These are phyloP conservation scores for Parnassius smintheus DNA, from an alignment of 2,888 invertebrate species.

Conservation along the genomic window DNA sequence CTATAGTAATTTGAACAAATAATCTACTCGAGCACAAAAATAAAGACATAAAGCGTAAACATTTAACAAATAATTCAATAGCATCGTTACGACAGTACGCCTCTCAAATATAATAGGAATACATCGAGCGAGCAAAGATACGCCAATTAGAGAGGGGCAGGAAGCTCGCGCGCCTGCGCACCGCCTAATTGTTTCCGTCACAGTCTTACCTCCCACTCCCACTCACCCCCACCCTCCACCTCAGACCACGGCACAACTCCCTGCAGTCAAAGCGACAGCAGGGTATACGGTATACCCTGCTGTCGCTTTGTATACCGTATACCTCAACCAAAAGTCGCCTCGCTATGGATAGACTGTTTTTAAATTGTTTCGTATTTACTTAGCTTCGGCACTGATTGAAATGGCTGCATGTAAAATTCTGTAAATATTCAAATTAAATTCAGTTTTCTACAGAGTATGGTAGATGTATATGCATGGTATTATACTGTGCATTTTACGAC, in stretches of 20 bases:
- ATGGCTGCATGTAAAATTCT: too few relatives aligned
- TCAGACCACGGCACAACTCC: conserved; percentile 9
- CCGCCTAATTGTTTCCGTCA: conserved; percentile 70
- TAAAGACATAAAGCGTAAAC: conserved; percentile 25
- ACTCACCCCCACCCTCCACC: conserved; percentile 4
- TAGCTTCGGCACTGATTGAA: not conserved
- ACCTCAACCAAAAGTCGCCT: conserved; percentile 13
- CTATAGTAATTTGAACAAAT: too few relatives aligned
- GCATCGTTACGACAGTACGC: conserved; percentile 33
- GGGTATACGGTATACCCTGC: conserved; percentile 16
- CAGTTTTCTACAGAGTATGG: too few relatives aligned
- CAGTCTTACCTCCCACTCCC: conserved; percentile 18
- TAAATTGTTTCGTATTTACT: conserved; percentile 21
- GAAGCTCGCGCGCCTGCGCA: conserved; percentile 74
- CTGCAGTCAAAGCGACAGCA: conserved; percentile 11
- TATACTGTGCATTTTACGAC: too few relatives aligned
- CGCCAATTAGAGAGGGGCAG: conserved; percentile 67
- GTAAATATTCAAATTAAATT: too few relatives aligned
- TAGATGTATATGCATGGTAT: too few relatives aligned
- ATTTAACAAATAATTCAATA: conserved; percentile 27
- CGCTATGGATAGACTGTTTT: conserved; percentile 34
- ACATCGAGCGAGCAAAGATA: conserved; percentile 67
- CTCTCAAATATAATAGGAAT: conserved; percentile 67
- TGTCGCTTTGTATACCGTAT: too few relatives aligned
- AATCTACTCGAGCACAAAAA: not conserved